phyloP scores from a whole-genome alignment of 23 tunicate species.

The Diplosoma virens region DNA sequence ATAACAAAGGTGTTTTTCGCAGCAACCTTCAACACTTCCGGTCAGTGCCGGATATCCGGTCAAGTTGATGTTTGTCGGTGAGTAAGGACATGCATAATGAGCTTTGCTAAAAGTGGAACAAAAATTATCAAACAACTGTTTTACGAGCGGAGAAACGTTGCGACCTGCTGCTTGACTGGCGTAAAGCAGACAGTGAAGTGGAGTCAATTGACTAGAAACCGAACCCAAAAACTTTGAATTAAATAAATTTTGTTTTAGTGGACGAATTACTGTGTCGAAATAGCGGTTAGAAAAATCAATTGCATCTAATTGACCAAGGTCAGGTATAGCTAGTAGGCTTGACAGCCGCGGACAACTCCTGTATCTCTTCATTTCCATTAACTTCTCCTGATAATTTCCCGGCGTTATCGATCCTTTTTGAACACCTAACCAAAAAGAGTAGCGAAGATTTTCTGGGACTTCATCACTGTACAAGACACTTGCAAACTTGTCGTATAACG shows the following conservation, averaged over 20 bases:
- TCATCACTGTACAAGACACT: neutral
- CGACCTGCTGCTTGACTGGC: too few relatives aligned
- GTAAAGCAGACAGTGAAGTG: too few relatives aligned
- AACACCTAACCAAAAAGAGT: conserved; percentile 36
- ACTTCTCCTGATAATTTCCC: conserved; percentile 35
- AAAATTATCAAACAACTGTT: neutral
- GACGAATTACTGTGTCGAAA: too few relatives aligned
- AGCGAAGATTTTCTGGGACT: conserved; percentile 17
- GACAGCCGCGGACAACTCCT: too few relatives aligned
- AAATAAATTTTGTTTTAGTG: too few relatives aligned
- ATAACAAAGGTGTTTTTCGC: conserved; percentile 55
- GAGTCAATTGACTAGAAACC: too few relatives aligned
- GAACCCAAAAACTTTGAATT: too few relatives aligned
- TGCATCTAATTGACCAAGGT: too few relatives aligned
- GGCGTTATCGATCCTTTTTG: conserved; percentile 17
- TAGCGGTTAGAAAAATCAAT: too few relatives aligned
- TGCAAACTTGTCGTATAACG: conserved; percentile 10
- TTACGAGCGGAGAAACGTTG: too few relatives aligned
- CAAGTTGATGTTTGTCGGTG: conserved; percentile 9
- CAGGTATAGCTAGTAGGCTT: too few relatives aligned
- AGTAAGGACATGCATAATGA: conserved; percentile 32
- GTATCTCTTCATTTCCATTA: too few relatives aligned
- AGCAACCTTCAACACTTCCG: conserved; percentile 58
- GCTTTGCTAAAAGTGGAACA: neutral
- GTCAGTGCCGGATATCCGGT: conserved; percentile 26